These are phyloP conservation scores for Betta splendens DNA, from an alignment of 2,797 vertebrate species.

Conservation along the genomic window DNA sequence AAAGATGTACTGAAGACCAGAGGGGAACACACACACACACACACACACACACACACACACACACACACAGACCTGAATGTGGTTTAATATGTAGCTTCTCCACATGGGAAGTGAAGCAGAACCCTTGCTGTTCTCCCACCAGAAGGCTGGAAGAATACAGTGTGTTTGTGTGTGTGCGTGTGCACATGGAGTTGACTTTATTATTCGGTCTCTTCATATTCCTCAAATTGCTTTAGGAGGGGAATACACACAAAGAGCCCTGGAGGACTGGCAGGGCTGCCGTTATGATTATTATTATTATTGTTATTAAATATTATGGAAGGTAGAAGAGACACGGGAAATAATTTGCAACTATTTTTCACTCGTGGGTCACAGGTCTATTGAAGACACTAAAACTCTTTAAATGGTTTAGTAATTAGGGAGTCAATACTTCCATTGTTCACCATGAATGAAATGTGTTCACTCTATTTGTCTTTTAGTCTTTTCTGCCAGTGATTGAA, in stretches of 20 bases:
- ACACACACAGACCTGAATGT: conserved; percentile 59
- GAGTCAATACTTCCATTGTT: neutral
- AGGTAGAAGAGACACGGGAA: conserved; percentile 21
- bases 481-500: no score
- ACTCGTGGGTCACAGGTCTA: conserved; percentile 9
- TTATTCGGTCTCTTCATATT: conserved; percentile 77
- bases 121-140: conserved; percentile 65
- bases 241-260: conserved; percentile 42
- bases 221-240: conserved; percentile 67
- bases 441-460: no score
- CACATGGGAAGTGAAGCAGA: conserved; percentile 80
- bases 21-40: conserved; percentile 12
- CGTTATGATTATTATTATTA: conserved; percentile 41
- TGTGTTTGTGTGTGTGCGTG: conserved; percentile 32
- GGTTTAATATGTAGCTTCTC: conserved; percentile 81
- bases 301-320: conserved; percentile 59
- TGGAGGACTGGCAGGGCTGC: conserved; percentile 22
- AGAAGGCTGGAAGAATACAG: conserved; percentile 46
- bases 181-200: conserved; percentile 65
- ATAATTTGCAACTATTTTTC: conserved; percentile 36
- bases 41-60: conserved; percentile 2
- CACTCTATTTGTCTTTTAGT: no score
- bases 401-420: neutral
- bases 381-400: neutral
- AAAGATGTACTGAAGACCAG: conserved; percentile 63